phyloP scores from a whole-genome alignment of 2,113 vertebrate genomes.

The Falco punctatus region DNA sequence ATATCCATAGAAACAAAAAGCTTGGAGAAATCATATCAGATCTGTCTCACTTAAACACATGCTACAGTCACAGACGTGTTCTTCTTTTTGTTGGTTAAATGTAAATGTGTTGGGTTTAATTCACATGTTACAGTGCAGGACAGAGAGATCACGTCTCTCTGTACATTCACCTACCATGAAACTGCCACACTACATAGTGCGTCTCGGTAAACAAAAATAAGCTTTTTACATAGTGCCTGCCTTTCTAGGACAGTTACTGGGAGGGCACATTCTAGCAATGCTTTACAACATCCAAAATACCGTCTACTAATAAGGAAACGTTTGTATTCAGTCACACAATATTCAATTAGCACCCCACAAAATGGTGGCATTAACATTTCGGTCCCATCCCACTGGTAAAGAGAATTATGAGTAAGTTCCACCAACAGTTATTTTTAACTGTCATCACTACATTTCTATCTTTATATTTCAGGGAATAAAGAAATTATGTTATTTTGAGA shows the following conservation, averaged over 20 bases:
- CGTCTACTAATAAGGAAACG: background rate
- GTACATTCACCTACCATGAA: background rate
- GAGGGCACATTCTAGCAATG: background rate
- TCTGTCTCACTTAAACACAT: background rate
- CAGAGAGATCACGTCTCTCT: background rate
- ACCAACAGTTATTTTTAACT: background rate
- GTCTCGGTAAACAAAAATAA: background rate
- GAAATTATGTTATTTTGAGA: background rate
- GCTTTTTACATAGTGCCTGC: background rate
- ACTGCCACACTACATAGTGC: fast-evolving
- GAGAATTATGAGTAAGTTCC: background rate
- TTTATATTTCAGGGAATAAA: background rate
- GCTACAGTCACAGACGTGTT: fast-evolving
- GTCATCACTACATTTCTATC: background rate
- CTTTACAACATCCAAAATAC: background rate
- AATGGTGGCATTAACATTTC: background rate
- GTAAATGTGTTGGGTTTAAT: background rate
- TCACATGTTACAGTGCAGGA: background rate
- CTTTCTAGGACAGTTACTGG: background rate
- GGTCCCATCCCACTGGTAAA: background rate
- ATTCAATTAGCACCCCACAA: background rate
- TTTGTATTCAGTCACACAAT: background rate
- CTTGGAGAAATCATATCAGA: background rate
- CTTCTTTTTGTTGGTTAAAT: background rate
- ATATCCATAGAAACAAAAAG: background rate